Conservation (phyloP, 2,797 vertebrate species). For the Melanotaenia nigrans region DNA sequence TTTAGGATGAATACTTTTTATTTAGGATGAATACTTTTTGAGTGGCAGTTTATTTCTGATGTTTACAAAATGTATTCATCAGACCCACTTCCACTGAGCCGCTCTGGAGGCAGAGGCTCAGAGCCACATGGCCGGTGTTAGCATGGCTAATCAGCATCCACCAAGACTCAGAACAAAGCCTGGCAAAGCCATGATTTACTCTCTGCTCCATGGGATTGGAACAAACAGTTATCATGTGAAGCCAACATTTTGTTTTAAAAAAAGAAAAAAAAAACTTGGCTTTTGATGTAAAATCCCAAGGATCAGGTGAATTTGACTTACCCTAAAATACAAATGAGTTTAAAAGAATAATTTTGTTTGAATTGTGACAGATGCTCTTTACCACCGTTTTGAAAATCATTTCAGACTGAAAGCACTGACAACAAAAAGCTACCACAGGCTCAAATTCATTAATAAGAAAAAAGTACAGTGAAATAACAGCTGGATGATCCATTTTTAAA, state of each 20-base stretch:
- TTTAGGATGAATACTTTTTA: not conserved
- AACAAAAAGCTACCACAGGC: not conserved
- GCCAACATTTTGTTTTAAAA: slow-evolving; percentile 42
- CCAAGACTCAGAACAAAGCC: slow-evolving; percentile 68
- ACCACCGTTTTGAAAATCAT: not conserved
- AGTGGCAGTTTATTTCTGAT: slow-evolving; percentile 3
- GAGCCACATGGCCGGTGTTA: slow-evolving; percentile 54
- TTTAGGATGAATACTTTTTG: too few relatives aligned
- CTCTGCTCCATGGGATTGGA: slow-evolving; percentile 46
- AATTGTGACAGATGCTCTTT: not conserved
- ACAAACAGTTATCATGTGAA: slow-evolving; percentile 26
- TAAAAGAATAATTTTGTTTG: too few relatives aligned
- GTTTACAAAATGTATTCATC: slow-evolving; percentile 4
- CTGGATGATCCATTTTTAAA: slow-evolving; percentile 1
- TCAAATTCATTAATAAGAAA: not conserved
- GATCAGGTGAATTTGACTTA: slow-evolving; percentile 21
- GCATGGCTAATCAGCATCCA: slow-evolving; percentile 61
- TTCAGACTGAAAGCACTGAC: slow-evolving; percentile 6
- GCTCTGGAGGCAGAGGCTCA: slow-evolving; percentile 44
- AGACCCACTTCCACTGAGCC: slow-evolving; percentile 15
- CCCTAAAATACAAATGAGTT: slow-evolving; percentile 16
- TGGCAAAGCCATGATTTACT: slow-evolving; percentile 39
- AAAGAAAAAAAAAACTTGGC: slow-evolving; percentile 9
- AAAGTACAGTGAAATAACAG: not conserved
- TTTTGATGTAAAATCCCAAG: slow-evolving; percentile 47